Percentiles rank a stretch among this genome's conserved stretches.
Conservation (phyloP, 1,140 invertebrate genomes). For the Chironomus striatipennis region DNA sequence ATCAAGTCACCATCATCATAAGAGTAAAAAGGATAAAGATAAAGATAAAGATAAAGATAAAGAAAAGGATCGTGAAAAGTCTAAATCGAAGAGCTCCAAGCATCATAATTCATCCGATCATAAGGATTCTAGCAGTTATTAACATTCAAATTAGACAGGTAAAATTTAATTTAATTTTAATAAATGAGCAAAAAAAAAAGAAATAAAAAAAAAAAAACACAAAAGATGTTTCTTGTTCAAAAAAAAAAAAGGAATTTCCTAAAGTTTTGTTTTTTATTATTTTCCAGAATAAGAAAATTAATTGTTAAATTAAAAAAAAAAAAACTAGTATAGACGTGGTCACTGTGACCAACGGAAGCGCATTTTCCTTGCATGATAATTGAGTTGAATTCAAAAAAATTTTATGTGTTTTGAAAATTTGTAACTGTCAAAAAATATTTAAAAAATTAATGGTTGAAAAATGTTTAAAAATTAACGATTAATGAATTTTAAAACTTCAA, state of each 20-base stretch:
- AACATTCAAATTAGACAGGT: not conserved
- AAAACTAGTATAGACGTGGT: too few relatives aligned
- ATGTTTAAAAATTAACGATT: not conserved
- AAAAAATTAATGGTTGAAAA: not conserved
- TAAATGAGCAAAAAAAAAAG: not conserved
- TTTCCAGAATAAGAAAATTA: not conserved
- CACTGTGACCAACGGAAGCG: too few relatives aligned
- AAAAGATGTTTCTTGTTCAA: not conserved
- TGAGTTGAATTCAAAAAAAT: too few relatives aligned
- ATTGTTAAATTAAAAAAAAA: not conserved
- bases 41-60: not conserved
- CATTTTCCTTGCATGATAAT: too few relatives aligned
- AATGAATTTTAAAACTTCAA: too few relatives aligned
- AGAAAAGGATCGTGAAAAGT: not conserved
- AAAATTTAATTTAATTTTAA: not conserved
- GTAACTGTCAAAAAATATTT: too few relatives aligned
- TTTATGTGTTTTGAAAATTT: too few relatives aligned
- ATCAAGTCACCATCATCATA: not conserved
- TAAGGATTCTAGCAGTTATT: not conserved
- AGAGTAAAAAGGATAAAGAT: not conserved
- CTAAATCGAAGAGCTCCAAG: constrained; percentile 1
- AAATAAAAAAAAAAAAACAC: not conserved
- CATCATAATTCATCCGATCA: not conserved
- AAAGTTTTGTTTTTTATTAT: not conserved
- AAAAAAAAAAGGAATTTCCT: constrained; percentile 10